Evolutionary conservation across 2,113 vertebrate genomes (phyloP), one percentile per base, ranked within the genome.

Genomic region (Oriolus oriolus): DNA sequence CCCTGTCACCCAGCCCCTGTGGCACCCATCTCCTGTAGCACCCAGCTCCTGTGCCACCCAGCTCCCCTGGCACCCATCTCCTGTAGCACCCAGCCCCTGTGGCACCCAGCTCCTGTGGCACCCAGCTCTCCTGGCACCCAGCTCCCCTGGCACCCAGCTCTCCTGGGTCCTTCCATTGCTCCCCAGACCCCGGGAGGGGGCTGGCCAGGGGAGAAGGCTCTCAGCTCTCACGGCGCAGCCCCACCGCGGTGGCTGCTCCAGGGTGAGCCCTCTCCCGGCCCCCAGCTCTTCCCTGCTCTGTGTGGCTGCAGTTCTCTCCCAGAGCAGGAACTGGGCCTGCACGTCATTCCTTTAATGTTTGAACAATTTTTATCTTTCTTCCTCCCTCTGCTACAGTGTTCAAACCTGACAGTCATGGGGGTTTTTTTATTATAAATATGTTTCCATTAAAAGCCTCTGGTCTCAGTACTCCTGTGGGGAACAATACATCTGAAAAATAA

Each of bases 381-480:
- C 5, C 14, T 31, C 37, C 3, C 3, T 22, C 13, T 0, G 1
- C 57, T 31, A 2, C 41, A 3, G 1, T 4, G 8, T 18, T 64
- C 37, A 42, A 23, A 13, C 6, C 30, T 26, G 26, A 12, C 65
- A 79, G n/a, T 6, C 15, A 3, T 0, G 12, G 45, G 45, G 28
- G 9, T 5, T 0, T 49, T 52, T 57, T 10, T n/a, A 16, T 37
- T 52, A 52, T 16, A 74, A 63, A 70, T 52, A 16, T 2, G 30
- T 81, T 91, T 63, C 61, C 24, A 16, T 35, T 56, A 44, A 69
- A 84, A 79, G 20, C 35, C 68, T 60, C 57, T 37, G 18, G 27
- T 57, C 59, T 85, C 56, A 49, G 10, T 41, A 33, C 37, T 92
- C 54, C 68, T 41, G 45, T 1, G 2, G 44, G 59, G 63, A 56